Base-by-base conservation (phyloP, 1,140 invertebrate species). In the Drosophila miranda region DNA sequence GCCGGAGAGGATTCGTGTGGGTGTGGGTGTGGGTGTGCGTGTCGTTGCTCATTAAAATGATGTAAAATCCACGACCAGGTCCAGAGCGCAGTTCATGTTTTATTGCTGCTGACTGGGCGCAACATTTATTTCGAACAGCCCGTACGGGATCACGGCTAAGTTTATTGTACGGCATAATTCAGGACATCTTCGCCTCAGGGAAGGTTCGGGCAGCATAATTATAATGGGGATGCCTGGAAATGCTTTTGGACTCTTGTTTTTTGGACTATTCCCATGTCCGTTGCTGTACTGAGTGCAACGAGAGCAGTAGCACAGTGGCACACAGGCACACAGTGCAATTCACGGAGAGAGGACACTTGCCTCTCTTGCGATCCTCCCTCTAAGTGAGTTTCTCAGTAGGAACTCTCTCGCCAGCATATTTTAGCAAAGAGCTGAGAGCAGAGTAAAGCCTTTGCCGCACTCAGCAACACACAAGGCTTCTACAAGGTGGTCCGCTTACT, bases 141-240 rank as follows among this genome's bases (percentile, higher is more conserved):
- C 63, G 76, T 61, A 76, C 60, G 19, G 19, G 19, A 75, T 64
- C 66, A 63, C 51, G 59, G 71, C 79, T 80, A 69, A 84, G 67
- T 84, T 84, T 80, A 86, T 80, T 64, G 52, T 57, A 43, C 23
- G 8, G 52, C 62, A 76, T 78, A 78, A 73, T 78, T 79, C 51
- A 74, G 34, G 59, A 58, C 67, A 57, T 55, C 46, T 7, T 63
- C 6, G 53, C 56, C 68, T 46, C 4, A 57, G 66, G 72, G 42
- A 21, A 52, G 63, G 63, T 16, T 42, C 58, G 16, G 43, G 13
- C 16, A 9, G 11, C 64, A 55, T 68, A 68, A 68, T 68, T 68
- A 55, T 60, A 49, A 56, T 16, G 3, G 7, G 51, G 46, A 50
- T 23, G 34, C 34, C 34, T 38, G 11, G 11, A 2, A 11, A 11